Conservation (phyloP, 2,113 vertebrate genomes). For the Pterocles burchelli region DNA sequence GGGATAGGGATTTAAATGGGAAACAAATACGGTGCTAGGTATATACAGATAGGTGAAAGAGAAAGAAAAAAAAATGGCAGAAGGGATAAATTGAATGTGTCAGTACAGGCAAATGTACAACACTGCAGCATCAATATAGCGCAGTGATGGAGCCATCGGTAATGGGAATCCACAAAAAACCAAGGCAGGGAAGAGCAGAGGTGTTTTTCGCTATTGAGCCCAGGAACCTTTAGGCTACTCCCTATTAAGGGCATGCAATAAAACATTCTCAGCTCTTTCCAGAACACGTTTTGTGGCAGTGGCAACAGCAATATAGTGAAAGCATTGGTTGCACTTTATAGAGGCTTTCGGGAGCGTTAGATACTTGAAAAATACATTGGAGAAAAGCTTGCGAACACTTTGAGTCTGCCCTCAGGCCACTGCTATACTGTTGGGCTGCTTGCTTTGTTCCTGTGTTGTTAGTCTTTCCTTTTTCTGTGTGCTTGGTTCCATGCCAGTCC, state of each 20-base stretch:
- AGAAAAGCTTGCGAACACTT: background rate
- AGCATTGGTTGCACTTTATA: background rate
- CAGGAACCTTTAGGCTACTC: conserved; percentile 22
- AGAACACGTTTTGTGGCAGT: background rate
- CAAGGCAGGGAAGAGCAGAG: background rate
- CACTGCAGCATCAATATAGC: background rate
- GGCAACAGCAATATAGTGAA: background rate
- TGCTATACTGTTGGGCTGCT: background rate
- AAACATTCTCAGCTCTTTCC: conserved; percentile 15
- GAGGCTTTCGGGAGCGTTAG: background rate
- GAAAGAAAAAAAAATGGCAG: background rate
- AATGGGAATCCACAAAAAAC: background rate
- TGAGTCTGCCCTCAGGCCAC: background rate
- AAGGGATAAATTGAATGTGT: background rate
- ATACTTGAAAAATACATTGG: background rate
- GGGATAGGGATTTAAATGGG: background rate
- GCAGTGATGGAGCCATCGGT: background rate
- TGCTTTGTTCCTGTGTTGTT: background rate
- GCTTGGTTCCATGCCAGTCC: background rate
- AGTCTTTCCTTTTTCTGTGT: background rate
- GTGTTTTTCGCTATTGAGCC: background rate
- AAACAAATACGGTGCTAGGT: background rate
- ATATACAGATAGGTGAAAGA: background rate
- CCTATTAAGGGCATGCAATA: conserved; percentile 11
- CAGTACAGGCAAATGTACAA: background rate